These are phyloP conservation scores for Chaetura pelagica DNA, from an alignment of 2,113 vertebrate species.

Conservation along the genomic window DNA sequence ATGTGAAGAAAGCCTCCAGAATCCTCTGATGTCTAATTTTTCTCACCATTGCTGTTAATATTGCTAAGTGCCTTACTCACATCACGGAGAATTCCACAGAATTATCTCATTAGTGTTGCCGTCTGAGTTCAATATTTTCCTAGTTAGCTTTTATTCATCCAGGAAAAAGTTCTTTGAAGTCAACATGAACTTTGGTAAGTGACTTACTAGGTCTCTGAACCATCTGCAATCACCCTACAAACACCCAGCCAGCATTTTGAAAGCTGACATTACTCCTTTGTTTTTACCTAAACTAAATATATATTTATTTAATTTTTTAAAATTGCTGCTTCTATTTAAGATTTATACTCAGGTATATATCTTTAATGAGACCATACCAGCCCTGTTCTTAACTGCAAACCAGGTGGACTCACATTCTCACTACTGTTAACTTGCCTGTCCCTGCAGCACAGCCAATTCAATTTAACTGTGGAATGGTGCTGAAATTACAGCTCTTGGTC, in stretches of 20 bases:
- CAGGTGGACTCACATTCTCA: neutral
- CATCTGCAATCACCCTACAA: neutral
- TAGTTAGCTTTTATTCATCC: neutral
- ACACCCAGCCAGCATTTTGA: neutral
- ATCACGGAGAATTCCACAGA: neutral
- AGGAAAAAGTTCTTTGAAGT: neutral
- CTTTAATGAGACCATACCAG: rapidly evolving
- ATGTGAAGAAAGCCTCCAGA: neutral
- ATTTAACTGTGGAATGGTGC: neutral
- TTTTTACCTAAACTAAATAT: neutral
- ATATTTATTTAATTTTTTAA: too few species aligned
- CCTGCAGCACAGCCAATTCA: neutral
- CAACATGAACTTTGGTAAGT: neutral
- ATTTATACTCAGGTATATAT: neutral
- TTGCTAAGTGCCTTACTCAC: neutral
- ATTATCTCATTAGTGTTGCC: neutral
- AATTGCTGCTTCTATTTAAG: neutral
- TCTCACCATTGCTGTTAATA: neutral
- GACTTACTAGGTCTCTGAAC: neutral
- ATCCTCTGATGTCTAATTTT: neutral
- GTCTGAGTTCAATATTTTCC: neutral
- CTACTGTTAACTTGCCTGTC: neutral
- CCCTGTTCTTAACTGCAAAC: neutral
- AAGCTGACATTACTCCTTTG: neutral
- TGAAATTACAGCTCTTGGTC: neutral